Evolutionary conservation across 2,888 invertebrate species (phyloP).

Genomic region (Nebria brevicollis): DNA sequence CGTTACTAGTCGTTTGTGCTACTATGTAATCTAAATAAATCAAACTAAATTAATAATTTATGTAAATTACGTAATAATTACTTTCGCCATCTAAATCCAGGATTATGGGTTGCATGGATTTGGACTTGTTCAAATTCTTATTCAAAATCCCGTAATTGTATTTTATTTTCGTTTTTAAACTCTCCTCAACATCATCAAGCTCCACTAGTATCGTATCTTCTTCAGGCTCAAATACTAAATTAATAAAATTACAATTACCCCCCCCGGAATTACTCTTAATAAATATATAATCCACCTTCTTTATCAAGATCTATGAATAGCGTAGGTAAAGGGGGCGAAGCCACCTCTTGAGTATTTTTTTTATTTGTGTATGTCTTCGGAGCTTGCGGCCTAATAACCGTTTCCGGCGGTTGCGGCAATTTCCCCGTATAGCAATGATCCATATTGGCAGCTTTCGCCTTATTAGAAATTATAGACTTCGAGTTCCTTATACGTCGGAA

Average conservation of each 20-base stretch:
- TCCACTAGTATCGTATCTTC: not conserved
- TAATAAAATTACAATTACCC: not conserved
- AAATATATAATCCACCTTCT: not conserved
- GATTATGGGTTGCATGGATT: not conserved
- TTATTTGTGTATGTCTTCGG: no score
- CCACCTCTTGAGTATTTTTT: no score
- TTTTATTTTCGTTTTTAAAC: not conserved
- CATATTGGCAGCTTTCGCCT: not conserved
- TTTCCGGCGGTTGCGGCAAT: no score
- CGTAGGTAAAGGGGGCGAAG: no score
- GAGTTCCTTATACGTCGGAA: not conserved
- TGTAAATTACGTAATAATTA: not conserved
- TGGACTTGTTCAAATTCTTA: not conserved
- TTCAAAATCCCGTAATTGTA: not conserved
- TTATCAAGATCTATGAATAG: not conserved
- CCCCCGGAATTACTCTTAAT: no score
- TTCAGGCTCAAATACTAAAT: not conserved
- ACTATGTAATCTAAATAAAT: not conserved
- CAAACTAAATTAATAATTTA: no score
- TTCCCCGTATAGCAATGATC: not conserved
- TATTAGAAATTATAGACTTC: not conserved
- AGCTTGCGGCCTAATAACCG: no score
- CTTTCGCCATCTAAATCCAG: not conserved
- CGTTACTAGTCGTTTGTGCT: not conserved
- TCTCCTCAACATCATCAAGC: not conserved